Evolutionary conservation across 2,888 invertebrate genomes (phyloP), one percentile per base, ranked within the genome.

Genomic region (Parnassius glacialis): DNA sequence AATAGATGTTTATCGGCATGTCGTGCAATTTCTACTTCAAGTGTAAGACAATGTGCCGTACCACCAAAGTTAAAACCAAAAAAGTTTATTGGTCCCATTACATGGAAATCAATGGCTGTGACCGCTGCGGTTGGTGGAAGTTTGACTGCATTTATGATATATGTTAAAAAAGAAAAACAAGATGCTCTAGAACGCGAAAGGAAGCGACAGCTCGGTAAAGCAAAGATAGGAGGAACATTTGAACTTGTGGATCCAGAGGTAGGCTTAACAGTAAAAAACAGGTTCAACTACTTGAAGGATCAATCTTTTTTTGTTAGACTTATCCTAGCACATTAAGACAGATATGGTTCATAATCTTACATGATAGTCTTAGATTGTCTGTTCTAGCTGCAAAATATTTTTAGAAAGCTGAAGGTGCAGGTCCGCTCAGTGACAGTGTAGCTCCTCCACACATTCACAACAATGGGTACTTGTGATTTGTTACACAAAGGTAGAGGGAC

Each of bases 171-270:
- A 60, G 94, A 97, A 80, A 98, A 98, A 81, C 96, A 98, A 78
- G 92, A 92, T 66, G 93, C 93, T 7, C 70, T 95, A 10, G 93
- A 95, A 59, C 94, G 93, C 52, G 97, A 97, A 74, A 93, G 97
- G 47, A 95, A 95, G 74, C 91, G 95, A 62, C 94, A 95, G 72
- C 85, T 99, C 9, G 99, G 99, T 1, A 98, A 98, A 87, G 96
- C 97, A 2, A 93, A 96, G 55, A 98, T 99, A 67, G 99, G 99
- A 45, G 99, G 99, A 7, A 89, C 93, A 44, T 99, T 99, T 93
- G 97, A 98, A 74, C 85, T 99, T 42, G 85, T 96, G 0, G 94
- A 97, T 84, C 85, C 94, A 2, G 87, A 94, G 83, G 92, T 90
- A 71, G 10, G n/a, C 12, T 45, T 9, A 48, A 48, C 3, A 2